phyloP scores from a whole-genome alignment of 2,113 vertebrate genomes.

The Paratilapia polleni region DNA sequence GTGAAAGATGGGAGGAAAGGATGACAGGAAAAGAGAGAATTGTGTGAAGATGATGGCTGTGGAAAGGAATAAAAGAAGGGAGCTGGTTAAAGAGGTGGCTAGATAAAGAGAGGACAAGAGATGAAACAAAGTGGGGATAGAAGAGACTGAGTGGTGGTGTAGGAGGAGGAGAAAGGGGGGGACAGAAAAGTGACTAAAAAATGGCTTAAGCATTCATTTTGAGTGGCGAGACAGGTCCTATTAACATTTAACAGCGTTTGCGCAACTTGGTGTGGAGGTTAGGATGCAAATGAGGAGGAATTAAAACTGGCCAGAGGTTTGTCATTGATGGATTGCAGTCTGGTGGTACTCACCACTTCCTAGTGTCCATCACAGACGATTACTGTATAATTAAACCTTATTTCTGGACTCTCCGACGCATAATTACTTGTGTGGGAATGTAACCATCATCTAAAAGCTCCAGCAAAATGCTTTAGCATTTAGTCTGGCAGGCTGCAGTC shows the following conservation, averaged over 20 bases:
- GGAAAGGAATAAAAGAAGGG: constrained; percentile 42
- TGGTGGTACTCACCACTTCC: constrained; percentile 96
- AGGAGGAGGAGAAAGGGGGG: not conserved
- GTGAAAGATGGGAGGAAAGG: constrained; percentile 44
- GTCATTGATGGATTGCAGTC: constrained; percentile 99
- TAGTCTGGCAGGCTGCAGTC: constrained; percentile 88
- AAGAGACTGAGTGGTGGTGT: constrained; percentile 2
- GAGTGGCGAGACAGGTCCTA: constrained; percentile 99
- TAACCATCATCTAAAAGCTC: constrained; percentile 99
- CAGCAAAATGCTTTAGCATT: constrained; percentile 95
- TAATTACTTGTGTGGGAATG: constrained; percentile 99
- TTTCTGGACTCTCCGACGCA: constrained; percentile 99
- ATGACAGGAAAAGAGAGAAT: constrained; percentile 54
- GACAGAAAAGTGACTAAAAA: constrained; percentile 88
- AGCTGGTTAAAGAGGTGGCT: constrained; percentile 27
- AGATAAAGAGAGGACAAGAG: constrained; percentile 56
- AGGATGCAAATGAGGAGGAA: constrained; percentile 99
- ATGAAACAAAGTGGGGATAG: constrained; percentile 33
- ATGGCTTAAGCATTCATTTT: constrained; percentile 99
- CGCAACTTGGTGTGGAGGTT: constrained; percentile 99
- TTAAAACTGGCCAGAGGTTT: constrained; percentile 96
- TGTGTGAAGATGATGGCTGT: constrained; percentile 12
- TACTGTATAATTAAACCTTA: constrained; percentile 99
- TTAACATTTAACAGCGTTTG: constrained; percentile 99
- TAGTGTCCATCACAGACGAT: constrained; percentile 99